Evolutionary conservation across 2,113 vertebrate genomes (phyloP).

Genomic region (Athene cunicularia): DNA sequence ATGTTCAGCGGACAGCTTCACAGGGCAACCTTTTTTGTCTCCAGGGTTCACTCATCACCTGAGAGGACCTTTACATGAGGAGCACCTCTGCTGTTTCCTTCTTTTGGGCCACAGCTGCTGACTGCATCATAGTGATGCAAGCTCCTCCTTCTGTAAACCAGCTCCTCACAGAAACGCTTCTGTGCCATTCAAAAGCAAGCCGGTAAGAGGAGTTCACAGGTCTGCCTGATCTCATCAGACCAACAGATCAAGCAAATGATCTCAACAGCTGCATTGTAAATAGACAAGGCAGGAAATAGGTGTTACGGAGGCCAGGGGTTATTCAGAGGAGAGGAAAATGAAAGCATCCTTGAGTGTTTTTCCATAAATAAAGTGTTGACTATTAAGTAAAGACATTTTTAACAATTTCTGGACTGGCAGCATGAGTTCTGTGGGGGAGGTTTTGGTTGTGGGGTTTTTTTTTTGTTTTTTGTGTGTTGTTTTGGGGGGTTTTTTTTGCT

Average conservation of each 20-base stretch:
- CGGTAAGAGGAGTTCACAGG: not conserved
- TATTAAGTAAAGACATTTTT: not conserved
- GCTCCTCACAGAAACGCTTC: not conserved
- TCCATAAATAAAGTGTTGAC: not conserved
- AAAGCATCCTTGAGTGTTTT: not conserved
- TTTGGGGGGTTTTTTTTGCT: too few relatives aligned
- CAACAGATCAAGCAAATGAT: fast-evolving
- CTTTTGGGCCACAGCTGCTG: not conserved
- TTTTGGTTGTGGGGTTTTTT: not conserved
- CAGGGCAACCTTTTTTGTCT: not conserved
- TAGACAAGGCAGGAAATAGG: not conserved
- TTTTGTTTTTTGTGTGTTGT: too few relatives aligned
- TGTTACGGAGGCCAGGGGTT: not conserved
- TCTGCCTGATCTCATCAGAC: not conserved
- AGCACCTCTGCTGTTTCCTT: not conserved
- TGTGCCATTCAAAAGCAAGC: not conserved
- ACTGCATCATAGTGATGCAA: not conserved
- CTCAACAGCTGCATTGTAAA: not conserved
- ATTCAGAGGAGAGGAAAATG: constrained; percentile 12
- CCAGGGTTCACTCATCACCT: not conserved
- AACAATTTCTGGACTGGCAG: not conserved
- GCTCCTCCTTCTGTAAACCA: not conserved
- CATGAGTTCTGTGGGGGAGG: not conserved
- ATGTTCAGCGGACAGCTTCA: fast-evolving
- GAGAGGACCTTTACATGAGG: not conserved